Percentiles rank a stretch among this genome's conserved stretches.
Evolutionary conservation across 2,113 vertebrate genomes (phyloP).

Genomic region (Ranitomeya imitator): DNA sequence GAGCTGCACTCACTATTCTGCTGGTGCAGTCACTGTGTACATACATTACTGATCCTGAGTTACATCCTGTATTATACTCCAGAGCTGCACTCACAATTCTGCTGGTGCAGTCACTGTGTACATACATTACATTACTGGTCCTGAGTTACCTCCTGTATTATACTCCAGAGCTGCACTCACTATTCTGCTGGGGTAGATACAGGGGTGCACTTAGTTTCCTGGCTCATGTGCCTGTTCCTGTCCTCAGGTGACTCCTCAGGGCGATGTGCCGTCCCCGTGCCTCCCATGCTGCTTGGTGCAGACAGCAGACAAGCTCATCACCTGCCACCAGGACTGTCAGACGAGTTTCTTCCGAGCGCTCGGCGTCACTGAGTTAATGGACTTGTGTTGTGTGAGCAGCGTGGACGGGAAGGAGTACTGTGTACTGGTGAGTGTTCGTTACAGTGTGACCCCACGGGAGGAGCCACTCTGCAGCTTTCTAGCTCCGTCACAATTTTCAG

Average conservation of each 20-base stretch:
- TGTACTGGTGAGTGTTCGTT: slow-evolving; percentile 78
- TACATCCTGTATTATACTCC: no score
- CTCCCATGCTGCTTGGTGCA: slow-evolving; percentile 94
- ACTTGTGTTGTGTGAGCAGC: slow-evolving; percentile 72
- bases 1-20: no score
- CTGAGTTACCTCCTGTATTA: not conserved
- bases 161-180: not conserved
- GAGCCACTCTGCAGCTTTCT: no score
- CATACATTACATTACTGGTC: no score
- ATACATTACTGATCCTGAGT: no score
- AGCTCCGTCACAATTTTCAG: no score
- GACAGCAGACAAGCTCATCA: slow-evolving; percentile 82
- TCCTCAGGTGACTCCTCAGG: slow-evolving; percentile 87
- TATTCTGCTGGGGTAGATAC: not conserved
- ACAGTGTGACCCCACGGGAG: no score
- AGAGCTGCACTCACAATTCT: no score
- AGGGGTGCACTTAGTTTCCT: not conserved
- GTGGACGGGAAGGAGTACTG: slow-evolving; percentile 87
- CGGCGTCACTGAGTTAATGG: slow-evolving; percentile 75
- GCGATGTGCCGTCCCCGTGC: slow-evolving; percentile 81
- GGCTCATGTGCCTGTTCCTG: not conserved
- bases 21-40: no score
- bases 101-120: no score
- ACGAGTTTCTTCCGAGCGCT: slow-evolving; percentile 95
- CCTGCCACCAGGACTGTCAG: slow-evolving; percentile 96